Conservation (phyloP, 2,797 vertebrate genomes). For the Percopsis omiscomaycus region DNA sequence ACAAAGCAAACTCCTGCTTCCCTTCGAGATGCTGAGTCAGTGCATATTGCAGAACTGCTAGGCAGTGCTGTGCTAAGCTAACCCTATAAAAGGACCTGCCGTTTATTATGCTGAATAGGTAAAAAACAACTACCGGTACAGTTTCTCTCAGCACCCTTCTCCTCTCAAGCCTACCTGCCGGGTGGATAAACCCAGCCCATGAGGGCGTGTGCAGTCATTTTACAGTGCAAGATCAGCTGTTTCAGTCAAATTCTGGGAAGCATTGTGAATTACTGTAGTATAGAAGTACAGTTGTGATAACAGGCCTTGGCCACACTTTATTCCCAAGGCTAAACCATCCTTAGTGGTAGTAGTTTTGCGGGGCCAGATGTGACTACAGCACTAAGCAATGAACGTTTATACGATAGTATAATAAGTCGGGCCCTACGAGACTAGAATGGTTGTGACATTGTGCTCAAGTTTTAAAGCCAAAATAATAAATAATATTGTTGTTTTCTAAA, state of each 20-base stretch:
- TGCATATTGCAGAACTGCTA: constrained; percentile 23
- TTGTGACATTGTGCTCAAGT: too few species aligned
- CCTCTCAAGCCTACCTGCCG: constrained; percentile 4
- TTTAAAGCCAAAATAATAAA: too few species aligned
- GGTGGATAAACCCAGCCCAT: constrained; percentile 5
- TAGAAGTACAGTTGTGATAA: constrained; percentile 2
- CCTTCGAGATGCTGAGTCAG: constrained; percentile 38
- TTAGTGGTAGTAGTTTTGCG: too few species aligned
- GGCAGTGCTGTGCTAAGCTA: constrained; percentile 24
- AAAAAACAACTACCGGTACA: constrained; percentile 12
- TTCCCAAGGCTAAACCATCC: too few species aligned
- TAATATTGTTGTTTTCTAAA: too few species aligned
- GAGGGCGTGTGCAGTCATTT: constrained; percentile 14
- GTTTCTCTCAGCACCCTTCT: constrained; percentile 23
- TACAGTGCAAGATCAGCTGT: constrained; percentile 23
- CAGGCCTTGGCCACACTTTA: not conserved
- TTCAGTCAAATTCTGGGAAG: constrained; percentile 8
- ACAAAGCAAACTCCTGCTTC: constrained; percentile 27
- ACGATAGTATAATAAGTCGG: too few species aligned
- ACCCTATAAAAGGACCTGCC: constrained; percentile 22
- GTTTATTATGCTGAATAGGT: constrained; percentile 26
- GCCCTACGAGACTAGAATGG: too few species aligned
- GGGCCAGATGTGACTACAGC: too few species aligned
- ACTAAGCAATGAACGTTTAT: too few species aligned
- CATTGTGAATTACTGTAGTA: constrained; percentile 1